A percentile compares a stretch with the other conserved stretches of the same genome.
phyloP scores from a whole-genome alignment of 2,113 vertebrate species.

The Plestiodon gilberti region DNA sequence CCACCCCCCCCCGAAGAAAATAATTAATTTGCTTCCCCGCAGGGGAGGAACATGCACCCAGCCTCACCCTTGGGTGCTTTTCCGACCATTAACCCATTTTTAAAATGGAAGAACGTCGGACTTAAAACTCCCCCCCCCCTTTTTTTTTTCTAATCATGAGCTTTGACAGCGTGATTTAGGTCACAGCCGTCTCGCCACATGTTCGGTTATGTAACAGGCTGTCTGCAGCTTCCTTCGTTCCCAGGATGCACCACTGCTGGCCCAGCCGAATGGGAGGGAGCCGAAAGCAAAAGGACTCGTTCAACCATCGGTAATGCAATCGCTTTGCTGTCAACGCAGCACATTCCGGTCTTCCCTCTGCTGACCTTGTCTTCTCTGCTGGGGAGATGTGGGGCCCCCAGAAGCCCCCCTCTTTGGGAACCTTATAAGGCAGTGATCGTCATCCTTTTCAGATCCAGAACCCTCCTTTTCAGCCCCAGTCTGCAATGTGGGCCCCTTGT shows the following conservation, averaged over 20 bases:
- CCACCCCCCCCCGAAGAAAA: too few species aligned
- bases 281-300: not conserved
- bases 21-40: too few species aligned
- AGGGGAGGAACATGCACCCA: not conserved
- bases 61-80: too few species aligned
- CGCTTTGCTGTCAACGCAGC: fast-evolving
- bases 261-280: not conserved
- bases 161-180: not conserved
- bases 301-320: not conserved
- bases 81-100: not conserved
- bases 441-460: not conserved
- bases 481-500: not conserved
- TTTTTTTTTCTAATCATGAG: not conserved
- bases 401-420: not conserved
- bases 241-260: not conserved
- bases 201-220: slow-evolving; percentile 6
- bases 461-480: not conserved
- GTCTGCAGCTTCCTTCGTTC: not conserved
- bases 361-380: too few species aligned
- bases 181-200: slow-evolving; percentile 3
- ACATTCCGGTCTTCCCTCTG: not conserved
- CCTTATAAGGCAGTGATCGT: not conserved
- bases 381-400: not conserved
- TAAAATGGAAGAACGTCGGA: not conserved
- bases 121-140: not conserved